These are phyloP conservation scores for Drosophila albomicans DNA, from an alignment of 1,140 invertebrate species.

Conservation along the genomic window DNA sequence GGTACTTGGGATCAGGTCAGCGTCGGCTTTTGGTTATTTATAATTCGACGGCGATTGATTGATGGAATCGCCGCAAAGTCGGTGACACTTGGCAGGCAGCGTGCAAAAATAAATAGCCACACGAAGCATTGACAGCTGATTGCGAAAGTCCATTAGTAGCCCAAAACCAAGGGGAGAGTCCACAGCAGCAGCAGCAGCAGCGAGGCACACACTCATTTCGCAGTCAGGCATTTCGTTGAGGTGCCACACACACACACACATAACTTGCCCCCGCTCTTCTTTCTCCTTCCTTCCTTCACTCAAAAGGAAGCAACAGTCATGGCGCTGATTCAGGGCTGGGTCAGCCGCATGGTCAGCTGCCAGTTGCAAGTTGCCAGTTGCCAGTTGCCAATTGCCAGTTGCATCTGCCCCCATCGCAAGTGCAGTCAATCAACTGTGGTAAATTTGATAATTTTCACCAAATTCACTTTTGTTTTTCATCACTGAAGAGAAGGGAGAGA, in stretches of 20 bases:
- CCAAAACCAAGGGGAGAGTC: slow-evolving; percentile 6
- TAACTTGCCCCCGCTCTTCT: neutral
- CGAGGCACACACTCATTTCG: slow-evolving; percentile 1
- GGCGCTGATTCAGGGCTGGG: neutral
- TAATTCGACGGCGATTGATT: slow-evolving; percentile 78
- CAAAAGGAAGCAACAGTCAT: slow-evolving; percentile 14
- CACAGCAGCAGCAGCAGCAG: neutral
- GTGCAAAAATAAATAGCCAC: slow-evolving; percentile 81
- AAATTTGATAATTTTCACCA: slow-evolving; percentile 70
- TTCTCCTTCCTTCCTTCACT: neutral
- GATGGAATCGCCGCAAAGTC: slow-evolving; percentile 80
- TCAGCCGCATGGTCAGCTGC: neutral
- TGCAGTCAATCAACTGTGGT: slow-evolving; percentile 78
- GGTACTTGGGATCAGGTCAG: slow-evolving; percentile 23
- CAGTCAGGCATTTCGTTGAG: slow-evolving; percentile 5
- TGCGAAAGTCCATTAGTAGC: slow-evolving; percentile 79
- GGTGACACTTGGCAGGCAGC: slow-evolving; percentile 81
- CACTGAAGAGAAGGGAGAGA: neutral
- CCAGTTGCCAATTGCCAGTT: slow-evolving; percentile 23
- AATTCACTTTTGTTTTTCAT: slow-evolving; percentile 34
- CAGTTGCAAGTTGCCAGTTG: slow-evolving; percentile 44
- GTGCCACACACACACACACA: slow-evolving; percentile 15
- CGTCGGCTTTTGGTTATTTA: slow-evolving; percentile 68
- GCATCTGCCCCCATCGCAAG: slow-evolving; percentile 70
- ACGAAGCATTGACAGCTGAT: slow-evolving; percentile 79